Base-by-base conservation (phyloP, 2,888 invertebrate genomes). In the Lithophane socia region DNA sequence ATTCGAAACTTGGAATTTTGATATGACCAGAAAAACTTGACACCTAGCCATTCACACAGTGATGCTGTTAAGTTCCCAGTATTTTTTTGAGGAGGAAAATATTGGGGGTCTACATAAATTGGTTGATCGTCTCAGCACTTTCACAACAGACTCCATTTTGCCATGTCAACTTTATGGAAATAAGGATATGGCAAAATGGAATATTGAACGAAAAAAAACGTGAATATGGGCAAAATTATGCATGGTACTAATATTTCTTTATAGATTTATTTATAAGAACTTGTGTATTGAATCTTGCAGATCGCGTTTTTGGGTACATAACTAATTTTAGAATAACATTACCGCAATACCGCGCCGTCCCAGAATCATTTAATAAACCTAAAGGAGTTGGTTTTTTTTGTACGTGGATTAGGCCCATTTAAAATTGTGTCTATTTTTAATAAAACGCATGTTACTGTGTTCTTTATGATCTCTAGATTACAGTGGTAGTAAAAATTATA, bases 151-250 rank as follows among this genome's bases (percentile, higher is more conserved):
- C 42, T 60, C 44, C 56, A 61, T 82, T 86, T 79, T 74, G 79
- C 56, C 42, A n/a, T 61, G 79, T 80, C 77, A 75, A 56, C 78
- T 63, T 73, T 88, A 84, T 88, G 85, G 64, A 72, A 82, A 86
- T 86, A 75, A 65, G 75, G 77, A 56, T 72, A 80, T 77, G 56
- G 66, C 42, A 58, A 78, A 73, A 83, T 72, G 37, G 69, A 73
- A 68, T 65, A 67, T 71, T 72, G 69, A 66, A 81, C 24, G 65
- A 65, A 82, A 77, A 77, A 77, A 83, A 68, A 77, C 63, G 71
- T 18, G 73, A 64, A 81, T 67, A 56, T 56, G 37, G 2, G 29
- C 21, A 37, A 77, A 76, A 85, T 73, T 73, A 73, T 73, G 54
- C 13, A n/a, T 42, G 47, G 68, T 52, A 68, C 44, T 68, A 76